Conservation (phyloP, 2,888 invertebrate genomes). For the Tubiluchus corallicola region DNA sequence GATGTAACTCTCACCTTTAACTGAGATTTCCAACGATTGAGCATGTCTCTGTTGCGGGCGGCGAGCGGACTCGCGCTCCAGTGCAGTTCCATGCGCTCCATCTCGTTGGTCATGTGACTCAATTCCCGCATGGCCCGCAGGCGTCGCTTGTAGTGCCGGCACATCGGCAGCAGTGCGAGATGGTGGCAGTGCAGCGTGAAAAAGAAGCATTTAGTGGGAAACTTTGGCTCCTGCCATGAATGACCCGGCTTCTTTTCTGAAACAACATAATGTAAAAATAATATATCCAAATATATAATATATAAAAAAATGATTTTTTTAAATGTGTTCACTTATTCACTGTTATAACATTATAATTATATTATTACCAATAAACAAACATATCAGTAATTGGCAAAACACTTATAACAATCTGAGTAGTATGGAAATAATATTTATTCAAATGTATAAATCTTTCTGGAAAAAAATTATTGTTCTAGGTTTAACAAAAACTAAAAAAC, state of each 20-base stretch:
- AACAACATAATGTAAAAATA: no score
- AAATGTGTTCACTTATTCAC: no score
- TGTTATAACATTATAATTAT: no score
- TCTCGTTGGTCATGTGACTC: conserved; percentile 66
- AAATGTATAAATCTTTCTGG: no score
- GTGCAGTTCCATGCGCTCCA: conserved; percentile 56
- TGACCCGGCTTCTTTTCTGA: conserved; percentile 25
- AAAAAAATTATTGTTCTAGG: no score
- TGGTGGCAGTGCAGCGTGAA: conserved; percentile 85
- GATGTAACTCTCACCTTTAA: conserved; percentile 37
- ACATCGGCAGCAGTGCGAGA: conserved; percentile 66
- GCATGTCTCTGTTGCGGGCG: conserved; percentile 57
- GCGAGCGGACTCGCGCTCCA: conserved; percentile 42
- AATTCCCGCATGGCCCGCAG: conserved; percentile 59
- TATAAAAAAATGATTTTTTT: no score
- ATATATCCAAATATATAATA: no score
- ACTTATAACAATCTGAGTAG: no score
- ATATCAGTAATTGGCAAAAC: no score
- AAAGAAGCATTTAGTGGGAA: conserved; percentile 94
- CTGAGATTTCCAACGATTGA: conserved; percentile 71
- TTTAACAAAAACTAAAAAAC: no score
- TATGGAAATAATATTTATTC: no score
- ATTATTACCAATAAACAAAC: no score
- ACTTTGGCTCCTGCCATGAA: conserved; percentile 59
- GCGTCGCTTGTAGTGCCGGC: conserved; percentile 60